Evolutionary conservation across 2,797 vertebrate genomes (phyloP).

Genomic region (Enteromius mattozi): DNA sequence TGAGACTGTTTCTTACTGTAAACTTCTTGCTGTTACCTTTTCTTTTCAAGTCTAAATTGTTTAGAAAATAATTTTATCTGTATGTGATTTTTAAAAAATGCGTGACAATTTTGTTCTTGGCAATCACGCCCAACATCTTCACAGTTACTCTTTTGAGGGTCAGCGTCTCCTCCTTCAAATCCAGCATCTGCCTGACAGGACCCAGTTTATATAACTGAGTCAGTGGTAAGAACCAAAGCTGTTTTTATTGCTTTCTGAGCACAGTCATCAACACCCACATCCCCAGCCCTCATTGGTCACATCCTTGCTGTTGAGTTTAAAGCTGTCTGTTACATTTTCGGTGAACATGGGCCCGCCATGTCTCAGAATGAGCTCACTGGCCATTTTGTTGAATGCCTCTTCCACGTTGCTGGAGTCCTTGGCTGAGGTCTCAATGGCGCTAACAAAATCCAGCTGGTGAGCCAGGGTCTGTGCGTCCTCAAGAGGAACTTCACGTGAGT

Average conservation of each 20-base stretch:
- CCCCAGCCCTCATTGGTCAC: conserved; percentile 79
- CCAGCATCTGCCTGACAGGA: no score
- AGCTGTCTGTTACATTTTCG: conserved; percentile 81
- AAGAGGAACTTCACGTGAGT: conserved; percentile 80
- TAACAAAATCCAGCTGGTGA: conserved; percentile 81
- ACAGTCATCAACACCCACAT: conserved; percentile 82
- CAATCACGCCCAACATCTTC: background rate
- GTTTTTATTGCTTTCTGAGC: background rate
- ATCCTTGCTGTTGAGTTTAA: conserved; percentile 88
- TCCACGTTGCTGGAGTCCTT: conserved; percentile 88
- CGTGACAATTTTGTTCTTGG: background rate
- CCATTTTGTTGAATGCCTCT: conserved; percentile 86
- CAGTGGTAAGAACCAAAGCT: background rate
- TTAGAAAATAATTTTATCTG: background rate
- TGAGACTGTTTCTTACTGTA: background rate
- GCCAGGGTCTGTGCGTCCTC: conserved; percentile 83
- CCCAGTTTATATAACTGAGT: background rate
- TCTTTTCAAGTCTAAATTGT: background rate
- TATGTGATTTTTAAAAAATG: background rate
- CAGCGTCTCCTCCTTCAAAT: no score
- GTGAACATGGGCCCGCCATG: conserved; percentile 86
- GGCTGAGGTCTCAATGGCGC: conserved; percentile 86
- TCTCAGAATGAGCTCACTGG: conserved; percentile 84
- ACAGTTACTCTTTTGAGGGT: background rate
- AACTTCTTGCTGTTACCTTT: background rate